Conservation (phyloP, 2,888 invertebrate species). For the Steromphala cineraria region DNA sequence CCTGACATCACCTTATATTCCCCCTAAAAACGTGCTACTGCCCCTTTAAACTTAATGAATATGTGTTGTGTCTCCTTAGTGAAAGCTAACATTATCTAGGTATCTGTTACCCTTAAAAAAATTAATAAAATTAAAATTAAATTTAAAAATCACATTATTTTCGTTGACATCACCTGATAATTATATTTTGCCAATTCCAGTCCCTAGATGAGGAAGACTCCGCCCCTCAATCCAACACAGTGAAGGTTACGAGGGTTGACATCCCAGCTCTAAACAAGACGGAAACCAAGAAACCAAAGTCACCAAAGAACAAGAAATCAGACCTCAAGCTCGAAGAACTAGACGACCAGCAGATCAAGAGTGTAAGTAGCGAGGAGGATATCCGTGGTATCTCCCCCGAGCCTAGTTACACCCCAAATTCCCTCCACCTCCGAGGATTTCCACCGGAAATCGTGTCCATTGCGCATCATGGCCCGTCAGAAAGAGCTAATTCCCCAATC, state of each 20-base stretch:
- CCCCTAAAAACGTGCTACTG: too few species aligned
- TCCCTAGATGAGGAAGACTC: slow-evolving; percentile 17
- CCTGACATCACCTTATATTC: too few species aligned
- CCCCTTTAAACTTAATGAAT: too few species aligned
- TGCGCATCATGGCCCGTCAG: not conserved
- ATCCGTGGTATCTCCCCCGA: not conserved
- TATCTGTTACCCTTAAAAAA: too few species aligned
- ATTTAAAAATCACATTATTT: too few species aligned
- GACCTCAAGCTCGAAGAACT: not conserved
- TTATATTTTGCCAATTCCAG: not conserved
- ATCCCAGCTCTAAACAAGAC: slow-evolving; percentile 9
- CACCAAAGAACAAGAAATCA: not conserved
- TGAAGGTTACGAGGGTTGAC: slow-evolving; percentile 32
- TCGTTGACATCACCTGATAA: too few species aligned
- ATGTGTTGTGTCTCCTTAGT: too few species aligned
- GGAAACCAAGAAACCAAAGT: not conserved
- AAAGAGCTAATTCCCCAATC: not conserved
- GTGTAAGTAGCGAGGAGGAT: not conserved
- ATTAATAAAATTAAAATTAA: too few species aligned
- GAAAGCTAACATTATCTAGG: too few species aligned
- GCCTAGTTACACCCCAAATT: not conserved
- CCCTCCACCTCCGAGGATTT: not conserved
- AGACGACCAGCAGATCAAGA: not conserved
- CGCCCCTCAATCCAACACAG: slow-evolving; percentile 12
- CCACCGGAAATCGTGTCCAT: not conserved